These are phyloP conservation scores for Patella pellucida DNA, from an alignment of 2,888 invertebrate species.

Conservation along the genomic window DNA sequence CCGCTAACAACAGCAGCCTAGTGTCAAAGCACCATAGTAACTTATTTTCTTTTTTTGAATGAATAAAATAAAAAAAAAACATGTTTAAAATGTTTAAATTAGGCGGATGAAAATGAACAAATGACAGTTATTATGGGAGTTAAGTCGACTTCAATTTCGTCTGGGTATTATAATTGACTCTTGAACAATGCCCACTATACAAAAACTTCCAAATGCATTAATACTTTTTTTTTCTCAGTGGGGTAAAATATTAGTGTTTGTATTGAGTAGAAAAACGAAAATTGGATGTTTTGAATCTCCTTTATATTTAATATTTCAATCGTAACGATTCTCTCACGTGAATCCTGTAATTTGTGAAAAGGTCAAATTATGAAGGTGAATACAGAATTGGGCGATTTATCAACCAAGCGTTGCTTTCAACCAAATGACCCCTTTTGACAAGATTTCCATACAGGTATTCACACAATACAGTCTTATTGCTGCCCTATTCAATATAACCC, in stretches of 20 bases:
- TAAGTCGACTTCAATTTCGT: too few species aligned
- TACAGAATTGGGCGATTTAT: not conserved
- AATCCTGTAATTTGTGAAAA: constrained; percentile 1
- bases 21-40: too few species aligned
- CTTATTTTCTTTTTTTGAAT: too few species aligned
- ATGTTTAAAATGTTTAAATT: too few species aligned
- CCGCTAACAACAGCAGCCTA: too few species aligned
- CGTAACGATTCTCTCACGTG: constrained; percentile 7
- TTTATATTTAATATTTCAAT: constrained; percentile 1
- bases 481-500: not conserved
- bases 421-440: not conserved
- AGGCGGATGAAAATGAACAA: too few species aligned
- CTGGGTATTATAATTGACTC: too few species aligned
- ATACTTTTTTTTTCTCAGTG: too few species aligned
- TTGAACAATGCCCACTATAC: too few species aligned
- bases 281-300: not conserved
- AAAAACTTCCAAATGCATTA: too few species aligned
- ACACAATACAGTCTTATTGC: not conserved
- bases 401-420: constrained; percentile 6
- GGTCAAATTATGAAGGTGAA: not conserved
- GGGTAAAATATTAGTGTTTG: not conserved
- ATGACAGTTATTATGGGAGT: too few species aligned
- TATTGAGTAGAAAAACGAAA: not conserved
- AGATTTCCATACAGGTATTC: constrained; percentile 1
- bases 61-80: too few species aligned